Base-by-base conservation (phyloP, 37 sponge, comb jelly and placozoan species). In the Theonella swinhoei region DNA sequence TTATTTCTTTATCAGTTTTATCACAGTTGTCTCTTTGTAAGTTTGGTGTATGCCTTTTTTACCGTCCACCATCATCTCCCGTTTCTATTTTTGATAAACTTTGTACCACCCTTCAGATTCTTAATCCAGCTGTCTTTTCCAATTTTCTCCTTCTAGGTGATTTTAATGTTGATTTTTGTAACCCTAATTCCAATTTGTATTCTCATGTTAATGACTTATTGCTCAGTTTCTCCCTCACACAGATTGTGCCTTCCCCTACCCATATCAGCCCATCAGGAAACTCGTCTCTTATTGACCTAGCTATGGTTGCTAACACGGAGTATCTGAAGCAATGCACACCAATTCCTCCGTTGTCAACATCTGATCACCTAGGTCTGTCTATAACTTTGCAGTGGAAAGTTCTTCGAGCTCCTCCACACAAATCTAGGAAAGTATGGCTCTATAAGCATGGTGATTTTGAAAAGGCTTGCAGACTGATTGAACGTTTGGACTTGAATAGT, bases 31-130 rank as follows among this genome's bases (percentile, higher is more conserved):
- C 35, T 29, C 30, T 42, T 75, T 75, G 39, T 75, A 58, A 75
- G 41, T 40, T 73, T 20, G 39, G 74, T 40, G 4, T 75, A 47
- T 54, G 76, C 42, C 47, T 75, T 54, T 75, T 75, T 47, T 75
- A 58, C 42, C 39, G 61, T 31, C 61, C 76, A 19, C 76, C 59
- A 1, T 58, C 76, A 32, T 75, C 76, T 5, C 76, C 76, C 14
- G 33, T 43, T 59, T n/a, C 4, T 47, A 59, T 75, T 59, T 47
- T 75, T 58, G 61, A 75, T 75, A 30, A 32, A 58, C 42, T 75
- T 41, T 75, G 31, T 59, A 61, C 39, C 28, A 28, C 42, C 31
- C 33, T 75, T 32, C 37, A 25, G 19, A 42, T 43, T 75, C 30
- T 75, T 59, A 5, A 75, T 4, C 61, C 24, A 7, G 3, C 76